Percentiles rank a stretch among this genome's conserved stretches.
These are phyloP conservation scores for Vanessa atalanta DNA, from an alignment of 1,140 invertebrate species.

Conservation along the genomic window DNA sequence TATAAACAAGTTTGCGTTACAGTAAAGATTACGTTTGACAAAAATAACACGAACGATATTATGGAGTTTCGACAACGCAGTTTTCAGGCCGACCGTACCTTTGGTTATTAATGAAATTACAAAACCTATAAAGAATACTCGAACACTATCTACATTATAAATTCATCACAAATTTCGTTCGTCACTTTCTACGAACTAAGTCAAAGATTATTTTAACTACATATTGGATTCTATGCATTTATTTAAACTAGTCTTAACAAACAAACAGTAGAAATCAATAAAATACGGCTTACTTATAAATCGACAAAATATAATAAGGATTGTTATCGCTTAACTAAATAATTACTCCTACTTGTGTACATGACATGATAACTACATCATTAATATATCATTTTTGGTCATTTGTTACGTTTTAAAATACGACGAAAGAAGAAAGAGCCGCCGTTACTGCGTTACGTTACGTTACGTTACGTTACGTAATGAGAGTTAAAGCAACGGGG, in stretches of 20 bases:
- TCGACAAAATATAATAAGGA: neutral
- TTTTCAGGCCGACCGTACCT: neutral
- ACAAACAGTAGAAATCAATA: neutral
- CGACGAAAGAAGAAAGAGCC: neutral
- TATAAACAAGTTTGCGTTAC: too few species aligned
- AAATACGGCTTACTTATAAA: neutral
- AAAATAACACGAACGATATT: too few species aligned
- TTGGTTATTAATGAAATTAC: neutral
- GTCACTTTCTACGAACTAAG: neutral
- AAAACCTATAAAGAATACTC: neutral
- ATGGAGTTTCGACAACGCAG: too few species aligned
- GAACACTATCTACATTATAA: neutral
- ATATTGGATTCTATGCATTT: neutral
- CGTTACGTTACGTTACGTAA: neutral
- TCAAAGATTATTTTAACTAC: neutral
- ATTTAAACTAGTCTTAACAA: neutral
- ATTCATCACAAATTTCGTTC: neutral
- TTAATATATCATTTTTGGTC: conserved; percentile 1
- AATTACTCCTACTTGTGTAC: neutral
- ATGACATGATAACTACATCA: neutral
- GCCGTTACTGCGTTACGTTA: neutral
- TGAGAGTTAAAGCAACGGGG: neutral
- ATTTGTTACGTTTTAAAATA: neutral
- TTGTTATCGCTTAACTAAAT: neutral
- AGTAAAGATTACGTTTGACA: too few species aligned